Evolutionary conservation across 53 echinoderm and acorn worm species (phyloP), one percentile per base, ranked within the genome.

Genomic region (Paracentrotus lividus): DNA sequence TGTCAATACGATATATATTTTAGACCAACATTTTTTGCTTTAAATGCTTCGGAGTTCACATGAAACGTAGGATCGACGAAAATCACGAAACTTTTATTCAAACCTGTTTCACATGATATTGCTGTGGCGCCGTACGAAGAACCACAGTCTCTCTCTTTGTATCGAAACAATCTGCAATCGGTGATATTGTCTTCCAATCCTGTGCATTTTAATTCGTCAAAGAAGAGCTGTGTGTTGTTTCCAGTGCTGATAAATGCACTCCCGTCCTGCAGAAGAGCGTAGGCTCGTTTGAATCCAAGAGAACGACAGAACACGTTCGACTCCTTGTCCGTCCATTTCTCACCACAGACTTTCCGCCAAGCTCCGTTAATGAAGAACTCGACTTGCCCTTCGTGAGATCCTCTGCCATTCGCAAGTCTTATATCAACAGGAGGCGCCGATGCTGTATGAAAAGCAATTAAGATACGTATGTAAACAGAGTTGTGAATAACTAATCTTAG

Each of bases 91-190:
- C 26, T 61, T 1, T 13, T 68, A 13, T 47, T 2, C 87, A 57
- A 34, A 87, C 87, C 87, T 32, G 54, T 24, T 87, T 87, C 87
- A 55, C 87, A 87, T 32, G 87, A 87, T 56, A 87, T 87, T 55
- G 87, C 9, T 21, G 27, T 44, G 21, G 87, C 54, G 20, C 87
- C 87, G 42, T 87, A 87, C 9, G 34, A 12, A 53, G 87, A 55
- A 26, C 21, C 34, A 4, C 87, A 87, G 32, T 56, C 27, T 20
- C 54, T 52, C 9, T 87, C 87, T 36, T 87, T 57, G 57, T 55
- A 87, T 29, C 87, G 32, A 24, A 44, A 87, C 87, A 87, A 34
- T 36, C 87, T 14, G 27, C 87, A 87, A 18, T 87, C 56, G 24
- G 87, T 57, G 34, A 87, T 21, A 38, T 87, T 56, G 20, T 34